These are phyloP conservation scores for Julus scandinavius DNA, from an alignment of 2,888 invertebrate genomes.

Conservation along the genomic window DNA sequence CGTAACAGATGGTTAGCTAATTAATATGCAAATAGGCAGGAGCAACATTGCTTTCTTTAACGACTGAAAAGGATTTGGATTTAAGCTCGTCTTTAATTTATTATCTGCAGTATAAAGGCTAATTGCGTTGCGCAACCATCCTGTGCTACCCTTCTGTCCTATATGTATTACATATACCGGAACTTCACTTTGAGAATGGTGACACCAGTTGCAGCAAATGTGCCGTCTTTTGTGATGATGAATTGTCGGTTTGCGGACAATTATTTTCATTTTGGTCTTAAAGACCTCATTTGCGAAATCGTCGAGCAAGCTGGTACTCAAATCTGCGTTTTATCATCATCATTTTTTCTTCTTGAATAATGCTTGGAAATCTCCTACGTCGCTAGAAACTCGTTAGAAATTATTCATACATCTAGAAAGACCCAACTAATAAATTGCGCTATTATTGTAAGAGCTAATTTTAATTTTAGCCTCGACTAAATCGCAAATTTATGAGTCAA, in stretches of 20 bases:
- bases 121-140: neutral
- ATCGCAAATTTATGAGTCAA: neutral
- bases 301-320: slow-evolving; percentile 1
- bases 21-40: slow-evolving; percentile 19
- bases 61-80: neutral
- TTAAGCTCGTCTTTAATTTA: slow-evolving; percentile 22
- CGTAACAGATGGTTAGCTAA: slow-evolving; percentile 43
- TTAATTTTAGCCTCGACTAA: neutral
- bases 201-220: slow-evolving; percentile 43
- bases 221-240: neutral
- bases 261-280: slow-evolving; percentile 29
- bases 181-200: neutral
- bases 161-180: neutral
- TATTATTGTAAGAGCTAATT: neutral
- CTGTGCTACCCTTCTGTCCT: neutral
- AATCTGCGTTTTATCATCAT: slow-evolving; percentile 10
- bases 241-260: slow-evolving; percentile 32
- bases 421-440: neutral
- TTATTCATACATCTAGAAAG: neutral
- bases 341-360: neutral
- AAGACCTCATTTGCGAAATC: slow-evolving; percentile 11
- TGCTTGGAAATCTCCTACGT: neutral
- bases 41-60: slow-evolving; percentile 13
- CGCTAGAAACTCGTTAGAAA: neutral
- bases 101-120: neutral